Evolutionary conservation across 23 tunicate species (phyloP).

Genomic region (Botrylloides violaceus): DNA sequence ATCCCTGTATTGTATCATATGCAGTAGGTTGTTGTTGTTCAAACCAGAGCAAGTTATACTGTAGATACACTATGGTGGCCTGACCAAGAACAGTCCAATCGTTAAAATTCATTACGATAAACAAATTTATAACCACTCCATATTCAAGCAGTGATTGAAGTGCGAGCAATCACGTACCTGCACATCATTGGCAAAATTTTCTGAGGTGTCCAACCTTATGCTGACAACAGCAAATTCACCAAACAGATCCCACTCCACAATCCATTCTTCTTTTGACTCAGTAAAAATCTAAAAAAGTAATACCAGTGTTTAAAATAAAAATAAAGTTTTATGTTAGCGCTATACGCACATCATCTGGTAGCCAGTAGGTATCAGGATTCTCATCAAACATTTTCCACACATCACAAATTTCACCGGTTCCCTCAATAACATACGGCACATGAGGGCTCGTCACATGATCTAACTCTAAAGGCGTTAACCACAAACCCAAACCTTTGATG

Average conservation of each 20-base stretch:
- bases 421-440: constrained; percentile 15
- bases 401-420: constrained; percentile 29
- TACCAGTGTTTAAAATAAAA: too few species aligned
- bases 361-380: constrained; percentile 64
- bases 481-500: constrained; percentile 34
- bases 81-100: too few species aligned
- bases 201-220: constrained; percentile 52
- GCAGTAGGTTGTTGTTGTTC: too few species aligned
- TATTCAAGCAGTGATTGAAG: too few species aligned
- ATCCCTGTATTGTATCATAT: too few species aligned
- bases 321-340: too few species aligned
- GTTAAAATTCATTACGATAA: too few species aligned
- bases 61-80: too few species aligned
- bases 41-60: too few species aligned
- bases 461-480: constrained; percentile 35
- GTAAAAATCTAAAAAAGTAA: too few species aligned
- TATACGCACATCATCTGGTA: constrained; percentile 67
- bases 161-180: constrained; percentile 51
- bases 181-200: constrained; percentile 65
- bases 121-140: too few species aligned
- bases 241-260: constrained; percentile 45
- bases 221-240: constrained; percentile 52
- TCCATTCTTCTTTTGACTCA: constrained; percentile 66
- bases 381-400: constrained; percentile 59
- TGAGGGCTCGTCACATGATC: constrained; percentile 23